Percentiles rank a stretch among this genome's conserved stretches.
Conservation (phyloP, 2,113 vertebrate species). For the Sebastes schlegelii region DNA sequence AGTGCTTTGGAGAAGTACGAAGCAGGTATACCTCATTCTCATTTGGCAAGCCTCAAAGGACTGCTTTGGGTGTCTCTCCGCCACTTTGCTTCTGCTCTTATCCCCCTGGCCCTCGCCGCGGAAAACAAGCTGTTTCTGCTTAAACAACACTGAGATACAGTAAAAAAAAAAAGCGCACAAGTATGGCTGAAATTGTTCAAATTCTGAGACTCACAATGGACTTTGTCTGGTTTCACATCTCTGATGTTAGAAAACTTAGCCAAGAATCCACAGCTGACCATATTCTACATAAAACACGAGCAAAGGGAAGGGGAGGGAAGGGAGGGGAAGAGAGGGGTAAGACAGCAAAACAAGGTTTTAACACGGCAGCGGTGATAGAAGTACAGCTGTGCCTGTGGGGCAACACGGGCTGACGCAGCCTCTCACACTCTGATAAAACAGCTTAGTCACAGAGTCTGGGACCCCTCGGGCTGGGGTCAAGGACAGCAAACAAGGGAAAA, state of each 20-base stretch:
- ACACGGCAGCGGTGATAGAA: slow-evolving; percentile 26
- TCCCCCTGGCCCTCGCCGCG: slow-evolving; percentile 21
- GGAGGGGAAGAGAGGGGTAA: neutral
- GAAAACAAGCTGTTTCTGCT: slow-evolving; percentile 29
- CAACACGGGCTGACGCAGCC: slow-evolving; percentile 44
- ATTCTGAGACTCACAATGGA: neutral
- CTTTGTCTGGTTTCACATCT: slow-evolving; percentile 16
- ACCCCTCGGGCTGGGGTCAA: slow-evolving; percentile 57
- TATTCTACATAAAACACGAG: slow-evolving; percentile 28
- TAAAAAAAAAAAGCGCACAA: neutral
- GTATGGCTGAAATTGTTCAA: slow-evolving; percentile 2
- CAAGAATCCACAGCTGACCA: slow-evolving; percentile 26
- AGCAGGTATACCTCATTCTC: slow-evolving; percentile 58
- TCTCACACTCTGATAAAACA: slow-evolving; percentile 48
- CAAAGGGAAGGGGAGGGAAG: neutral
- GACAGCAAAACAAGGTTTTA: slow-evolving; percentile 41
- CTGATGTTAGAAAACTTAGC: slow-evolving; percentile 8
- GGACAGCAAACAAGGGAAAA: slow-evolving; percentile 42
- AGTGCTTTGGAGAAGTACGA: slow-evolving; percentile 39
- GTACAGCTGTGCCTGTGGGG: slow-evolving; percentile 52
- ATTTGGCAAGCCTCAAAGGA: slow-evolving; percentile 45
- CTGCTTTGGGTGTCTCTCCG: slow-evolving; percentile 39
- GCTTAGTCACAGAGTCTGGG: slow-evolving; percentile 50
- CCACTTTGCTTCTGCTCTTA: slow-evolving; percentile 25
- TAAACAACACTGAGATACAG: slow-evolving; percentile 17